phyloP scores from a whole-genome alignment of 2,888 invertebrate genomes.

The Ditylenchus weischeri region DNA sequence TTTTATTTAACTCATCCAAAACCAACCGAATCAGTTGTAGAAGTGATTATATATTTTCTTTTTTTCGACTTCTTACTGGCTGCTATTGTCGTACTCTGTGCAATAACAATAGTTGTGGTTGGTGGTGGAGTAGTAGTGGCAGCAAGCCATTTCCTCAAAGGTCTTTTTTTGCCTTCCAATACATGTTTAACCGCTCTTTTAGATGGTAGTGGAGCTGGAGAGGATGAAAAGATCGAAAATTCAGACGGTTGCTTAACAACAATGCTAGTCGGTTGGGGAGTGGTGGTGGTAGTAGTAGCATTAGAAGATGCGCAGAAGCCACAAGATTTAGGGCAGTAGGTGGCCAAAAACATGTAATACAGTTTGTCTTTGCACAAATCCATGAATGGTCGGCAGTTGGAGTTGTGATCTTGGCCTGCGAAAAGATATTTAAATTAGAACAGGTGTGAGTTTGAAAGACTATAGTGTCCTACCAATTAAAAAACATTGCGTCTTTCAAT shows the following conservation, averaged over 20 bases:
- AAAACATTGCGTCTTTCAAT: no score
- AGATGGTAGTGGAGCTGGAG: constrained; percentile 1
- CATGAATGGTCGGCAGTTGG: constrained; percentile 1
- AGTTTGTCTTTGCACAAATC: not conserved
- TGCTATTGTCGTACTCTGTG: not conserved
- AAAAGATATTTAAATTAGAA: not conserved
- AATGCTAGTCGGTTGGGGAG: not conserved
- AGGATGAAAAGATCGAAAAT: not conserved
- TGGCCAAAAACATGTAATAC: constrained; percentile 2
- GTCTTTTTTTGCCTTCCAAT: not conserved
- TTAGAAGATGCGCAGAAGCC: not conserved
- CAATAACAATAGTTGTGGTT: not conserved
- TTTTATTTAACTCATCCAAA: no score
- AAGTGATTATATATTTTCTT: no score
- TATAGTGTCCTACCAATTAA: no score
- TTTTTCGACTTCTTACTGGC: no score
- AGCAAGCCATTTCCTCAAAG: not conserved
- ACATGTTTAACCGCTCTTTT: not conserved
- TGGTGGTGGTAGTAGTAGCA: not conserved
- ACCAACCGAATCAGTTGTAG: no score
- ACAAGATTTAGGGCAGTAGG: constrained; percentile 1
- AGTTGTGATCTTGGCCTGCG: not conserved
- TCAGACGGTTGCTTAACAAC: not conserved
- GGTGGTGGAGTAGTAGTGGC: not conserved
- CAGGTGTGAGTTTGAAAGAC: no score